These are phyloP conservation scores for Hypsibius dujardini DNA, from an alignment of 1,140 invertebrate genomes.

Conservation along the genomic window DNA sequence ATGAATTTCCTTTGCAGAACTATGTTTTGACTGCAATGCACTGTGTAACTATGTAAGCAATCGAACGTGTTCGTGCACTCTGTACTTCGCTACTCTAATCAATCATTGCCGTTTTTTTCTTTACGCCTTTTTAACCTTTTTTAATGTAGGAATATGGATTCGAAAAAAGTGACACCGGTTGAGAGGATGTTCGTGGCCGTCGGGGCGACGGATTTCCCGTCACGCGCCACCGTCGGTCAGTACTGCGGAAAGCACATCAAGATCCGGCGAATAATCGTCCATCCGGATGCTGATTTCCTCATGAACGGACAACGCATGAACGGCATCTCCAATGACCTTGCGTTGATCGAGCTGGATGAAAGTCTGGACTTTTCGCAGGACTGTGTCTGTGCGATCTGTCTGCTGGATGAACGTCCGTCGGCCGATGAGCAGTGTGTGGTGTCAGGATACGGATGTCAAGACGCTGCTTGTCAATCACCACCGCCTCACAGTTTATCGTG, in stretches of 20 bases:
- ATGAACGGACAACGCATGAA: background rate
- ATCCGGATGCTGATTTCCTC: background rate
- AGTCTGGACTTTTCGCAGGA: background rate
- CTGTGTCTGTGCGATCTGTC: background rate
- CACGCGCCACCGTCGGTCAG: background rate
- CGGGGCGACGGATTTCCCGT: background rate
- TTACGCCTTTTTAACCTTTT: too few species aligned
- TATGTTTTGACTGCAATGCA: slow-evolving; percentile 8
- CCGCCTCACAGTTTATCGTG: slow-evolving; percentile 9
- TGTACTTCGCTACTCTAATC: background rate
- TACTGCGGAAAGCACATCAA: background rate
- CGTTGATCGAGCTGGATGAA: slow-evolving; percentile 13
- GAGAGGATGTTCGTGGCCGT: background rate
- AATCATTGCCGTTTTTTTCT: too few species aligned
- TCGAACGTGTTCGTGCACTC: background rate
- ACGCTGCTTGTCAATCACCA: background rate
- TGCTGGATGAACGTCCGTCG: background rate
- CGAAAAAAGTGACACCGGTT: background rate
- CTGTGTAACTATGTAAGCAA: slow-evolving; percentile 1
- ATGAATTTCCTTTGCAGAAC: background rate
- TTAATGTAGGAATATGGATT: background rate
- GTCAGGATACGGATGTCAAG: slow-evolving; percentile 14
- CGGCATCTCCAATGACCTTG: slow-evolving; percentile 6
- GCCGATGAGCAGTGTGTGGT: background rate
- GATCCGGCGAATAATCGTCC: background rate